Evolutionary conservation across 2,888 invertebrate species (phyloP).

Genomic region (Drosophila rubida): DNA sequence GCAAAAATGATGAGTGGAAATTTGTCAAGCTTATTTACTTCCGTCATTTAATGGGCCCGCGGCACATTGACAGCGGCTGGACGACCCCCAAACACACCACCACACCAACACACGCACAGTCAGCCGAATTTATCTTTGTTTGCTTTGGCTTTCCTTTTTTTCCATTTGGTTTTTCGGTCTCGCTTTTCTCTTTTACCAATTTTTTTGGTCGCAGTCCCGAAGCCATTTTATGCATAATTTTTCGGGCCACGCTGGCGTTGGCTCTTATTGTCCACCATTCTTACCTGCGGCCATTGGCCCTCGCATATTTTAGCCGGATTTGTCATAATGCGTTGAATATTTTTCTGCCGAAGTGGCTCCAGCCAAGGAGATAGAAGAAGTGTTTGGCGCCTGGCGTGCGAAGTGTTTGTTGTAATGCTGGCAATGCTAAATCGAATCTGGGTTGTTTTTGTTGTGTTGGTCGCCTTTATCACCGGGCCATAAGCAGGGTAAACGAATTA

Average conservation of each 20-base stretch:
- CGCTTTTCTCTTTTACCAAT: constrained; percentile 17
- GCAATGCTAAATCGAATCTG: constrained; percentile 65
- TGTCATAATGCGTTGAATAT: constrained; percentile 78
- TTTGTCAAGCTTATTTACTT: constrained; percentile 83
- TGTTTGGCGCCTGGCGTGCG: constrained; percentile 20
- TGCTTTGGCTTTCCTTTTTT: constrained; percentile 42
- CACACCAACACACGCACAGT: constrained; percentile 12
- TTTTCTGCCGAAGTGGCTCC: constrained; percentile 41
- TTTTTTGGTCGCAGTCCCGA: constrained; percentile 20
- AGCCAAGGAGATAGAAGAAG: constrained; percentile 13
- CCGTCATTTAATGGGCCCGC: constrained; percentile 79
- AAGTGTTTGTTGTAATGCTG: constrained; percentile 58
- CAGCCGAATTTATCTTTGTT: constrained; percentile 71
- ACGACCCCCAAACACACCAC: constrained; percentile 32
- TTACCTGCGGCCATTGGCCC: constrained; percentile 74
- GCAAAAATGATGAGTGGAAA: constrained; percentile 84
- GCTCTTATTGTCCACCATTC: constrained; percentile 48
- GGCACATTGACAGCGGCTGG: constrained; percentile 65
- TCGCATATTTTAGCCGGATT: constrained; percentile 78
- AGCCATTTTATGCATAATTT: constrained; percentile 75
- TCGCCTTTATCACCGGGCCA: constrained; percentile 58
- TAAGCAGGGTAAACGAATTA: constrained; percentile 68
- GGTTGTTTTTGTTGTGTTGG: constrained; percentile 14
- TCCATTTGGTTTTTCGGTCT: constrained; percentile 16
- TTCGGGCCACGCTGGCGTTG: constrained; percentile 47